These are phyloP conservation scores for Drosophila arizonae DNA, from an alignment of 1,140 invertebrate species.

Conservation along the genomic window DNA sequence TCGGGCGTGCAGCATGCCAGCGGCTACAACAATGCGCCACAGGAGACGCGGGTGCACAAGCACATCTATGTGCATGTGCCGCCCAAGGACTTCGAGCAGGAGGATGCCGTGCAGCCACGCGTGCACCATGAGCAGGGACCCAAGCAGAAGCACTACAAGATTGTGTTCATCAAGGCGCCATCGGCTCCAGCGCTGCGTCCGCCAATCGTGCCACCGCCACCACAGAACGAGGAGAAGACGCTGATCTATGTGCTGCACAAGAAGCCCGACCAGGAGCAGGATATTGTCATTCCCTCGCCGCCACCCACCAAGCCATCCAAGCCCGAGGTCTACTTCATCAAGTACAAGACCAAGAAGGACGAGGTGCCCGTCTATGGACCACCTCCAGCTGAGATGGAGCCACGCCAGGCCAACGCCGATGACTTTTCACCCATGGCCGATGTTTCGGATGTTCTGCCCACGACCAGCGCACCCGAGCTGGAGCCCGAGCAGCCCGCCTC, in stretches of 20 bases:
- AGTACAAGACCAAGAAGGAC: slow-evolving; percentile 89
- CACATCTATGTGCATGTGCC: slow-evolving; percentile 92
- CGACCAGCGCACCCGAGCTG: slow-evolving; percentile 64
- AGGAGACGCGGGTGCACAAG: slow-evolving; percentile 85
- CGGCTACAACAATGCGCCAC: slow-evolving; percentile 67
- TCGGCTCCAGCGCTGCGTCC: slow-evolving; percentile 88
- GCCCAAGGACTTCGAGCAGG: slow-evolving; percentile 88
- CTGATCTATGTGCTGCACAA: slow-evolving; percentile 93
- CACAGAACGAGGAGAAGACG: slow-evolving; percentile 91
- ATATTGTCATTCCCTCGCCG: slow-evolving; percentile 89
- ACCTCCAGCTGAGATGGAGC: slow-evolving; percentile 82
- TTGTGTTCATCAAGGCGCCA: slow-evolving; percentile 94
- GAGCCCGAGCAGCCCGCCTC: slow-evolving; percentile 66
- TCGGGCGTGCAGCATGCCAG: slow-evolving; percentile 69
- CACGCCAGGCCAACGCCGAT: slow-evolving; percentile 61
- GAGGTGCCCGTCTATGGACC: slow-evolving; percentile 80
- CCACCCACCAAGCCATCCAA: slow-evolving; percentile 90
- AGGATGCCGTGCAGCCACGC: slow-evolving; percentile 83
- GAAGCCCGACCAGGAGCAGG: slow-evolving; percentile 90
- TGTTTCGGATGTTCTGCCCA: slow-evolving; percentile 59
- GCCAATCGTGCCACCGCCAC: slow-evolving; percentile 85
- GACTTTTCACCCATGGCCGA: slow-evolving; percentile 63
- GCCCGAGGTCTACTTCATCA: slow-evolving; percentile 94
- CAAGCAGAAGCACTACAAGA: slow-evolving; percentile 93
- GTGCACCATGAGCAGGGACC: slow-evolving; percentile 84